phyloP scores from a whole-genome alignment of 2,888 invertebrate genomes.

The Agrotis segetum region DNA sequence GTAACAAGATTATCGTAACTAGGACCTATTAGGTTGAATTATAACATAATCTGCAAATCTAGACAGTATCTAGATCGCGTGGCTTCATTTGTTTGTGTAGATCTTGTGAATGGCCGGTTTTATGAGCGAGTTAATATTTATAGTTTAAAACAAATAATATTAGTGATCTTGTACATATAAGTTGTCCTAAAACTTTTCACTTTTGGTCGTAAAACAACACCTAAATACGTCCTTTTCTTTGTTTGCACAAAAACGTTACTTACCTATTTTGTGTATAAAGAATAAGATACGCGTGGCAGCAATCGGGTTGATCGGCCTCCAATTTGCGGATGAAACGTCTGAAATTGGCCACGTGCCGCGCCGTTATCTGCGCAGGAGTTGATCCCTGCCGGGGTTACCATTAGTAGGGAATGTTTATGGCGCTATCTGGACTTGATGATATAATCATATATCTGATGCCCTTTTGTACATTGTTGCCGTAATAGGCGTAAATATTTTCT shows the following conservation, averaged over 20 bases:
- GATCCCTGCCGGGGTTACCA: constrained; percentile 55
- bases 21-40: constrained; percentile 20
- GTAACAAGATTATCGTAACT: constrained; percentile 38
- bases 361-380: constrained; percentile 67
- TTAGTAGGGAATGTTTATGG: constrained; percentile 35
- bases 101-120: constrained; percentile 8
- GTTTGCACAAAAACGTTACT: neutral
- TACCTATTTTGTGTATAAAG: constrained; percentile 1
- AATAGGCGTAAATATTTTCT: neutral
- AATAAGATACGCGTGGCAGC: constrained; percentile 16
- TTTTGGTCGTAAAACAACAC: neutral
- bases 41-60: constrained; percentile 20
- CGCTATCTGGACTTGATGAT: constrained; percentile 41
- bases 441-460: constrained; percentile 30
- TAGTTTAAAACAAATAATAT: constrained; percentile 13
- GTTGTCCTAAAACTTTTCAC: neutral
- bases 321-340: constrained; percentile 76
- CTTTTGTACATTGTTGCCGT: constrained; percentile 16
- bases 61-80: constrained; percentile 3
- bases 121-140: neutral
- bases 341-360: constrained; percentile 78
- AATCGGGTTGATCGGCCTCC: constrained; percentile 62
- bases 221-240: neutral
- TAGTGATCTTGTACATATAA: constrained; percentile 8
- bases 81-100: constrained; percentile 19